Evolutionary conservation across 1,140 invertebrate genomes (phyloP).

Genomic region (Temnothorax nylanderi): DNA sequence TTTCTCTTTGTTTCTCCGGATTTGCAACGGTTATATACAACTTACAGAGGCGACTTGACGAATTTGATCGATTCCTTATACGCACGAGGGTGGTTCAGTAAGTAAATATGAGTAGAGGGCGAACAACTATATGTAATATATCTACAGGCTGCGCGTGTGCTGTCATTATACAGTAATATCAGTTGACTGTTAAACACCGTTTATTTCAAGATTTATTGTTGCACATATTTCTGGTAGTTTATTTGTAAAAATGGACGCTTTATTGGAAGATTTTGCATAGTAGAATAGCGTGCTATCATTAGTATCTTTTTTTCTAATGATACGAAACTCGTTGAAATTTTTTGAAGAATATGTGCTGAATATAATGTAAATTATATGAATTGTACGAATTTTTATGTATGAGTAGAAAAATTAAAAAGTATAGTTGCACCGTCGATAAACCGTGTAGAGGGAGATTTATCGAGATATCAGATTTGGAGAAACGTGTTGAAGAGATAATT

Average conservation of each 20-base stretch:
- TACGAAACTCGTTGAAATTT: neutral
- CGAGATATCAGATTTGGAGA: too few species aligned
- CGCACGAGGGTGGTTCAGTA: neutral
- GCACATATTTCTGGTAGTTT: neutral
- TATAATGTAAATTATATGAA: too few species aligned
- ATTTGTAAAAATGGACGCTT: neutral
- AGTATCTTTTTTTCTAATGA: too few species aligned
- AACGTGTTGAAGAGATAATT: too few species aligned
- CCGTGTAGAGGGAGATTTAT: too few species aligned
- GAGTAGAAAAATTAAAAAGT: neutral
- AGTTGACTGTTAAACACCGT: neutral
- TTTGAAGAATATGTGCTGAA: neutral
- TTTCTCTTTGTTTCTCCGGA: neutral
- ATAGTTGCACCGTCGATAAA: too few species aligned
- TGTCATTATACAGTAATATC: neutral
- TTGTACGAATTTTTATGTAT: neutral
- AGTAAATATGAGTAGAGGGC: neutral
- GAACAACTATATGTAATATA: too few species aligned
- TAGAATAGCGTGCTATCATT: too few species aligned
- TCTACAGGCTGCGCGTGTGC: neutral
- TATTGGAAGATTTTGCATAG: neutral
- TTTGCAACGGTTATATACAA: neutral
- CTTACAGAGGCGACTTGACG: neutral
- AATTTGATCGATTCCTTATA: conserved; percentile 1
- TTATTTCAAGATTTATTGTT: neutral